Base-by-base conservation (phyloP, 2,888 invertebrate genomes). In the Chrysopilus asiliformis region DNA sequence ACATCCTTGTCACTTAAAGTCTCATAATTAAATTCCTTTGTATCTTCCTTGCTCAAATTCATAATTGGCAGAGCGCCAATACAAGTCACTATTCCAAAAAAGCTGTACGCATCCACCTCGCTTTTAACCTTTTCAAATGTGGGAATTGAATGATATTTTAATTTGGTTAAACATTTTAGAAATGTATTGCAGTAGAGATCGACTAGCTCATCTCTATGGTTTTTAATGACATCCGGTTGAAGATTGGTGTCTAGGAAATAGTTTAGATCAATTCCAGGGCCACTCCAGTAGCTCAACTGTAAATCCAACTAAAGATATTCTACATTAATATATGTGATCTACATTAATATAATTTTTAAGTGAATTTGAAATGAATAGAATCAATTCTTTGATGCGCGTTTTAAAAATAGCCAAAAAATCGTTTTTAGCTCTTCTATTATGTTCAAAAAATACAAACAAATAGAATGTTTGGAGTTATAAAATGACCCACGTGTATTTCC, bases 251-350 rank as follows among this genome's bases (percentile, higher is more conserved):
- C 40, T 2, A 48, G 32, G 18, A 48, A 47, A 25, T 47, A 48
- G 19, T 47, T 44, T 0, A 48, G 20, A 28, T 48, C 48, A 16
- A 45, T 34, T 2, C 46, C 46, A 3, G 45, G 41, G 41, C 43
- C 44, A 32, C 58, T 57, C 27, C 51, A 59, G 47, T 56, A 58
- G 34, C 58, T 58, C 36, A 55, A 57, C 43, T 59, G 59, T 34
- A 58, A 59, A 43, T 59, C 59, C 29, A 59, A 51, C 59, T 58
- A 17, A 4, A 30, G 26, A 25, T 9, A n/a, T n/a, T n/a, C n/a
- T n/a, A n/a, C n/a, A n/a, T n/a, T n/a, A n/a, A n/a, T n/a, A n/a
- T n/a, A n/a, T n/a, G n/a, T n/a, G n/a, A n/a, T n/a, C n/a, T n/a
- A n/a, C n/a, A n/a, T n/a, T n/a, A n/a, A n/a, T n/a, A n/a, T n/a